Evolutionary conservation across 2,113 vertebrate species (phyloP), one percentile per base, ranked within the genome.

Genomic region (Zootoca vivipara): DNA sequence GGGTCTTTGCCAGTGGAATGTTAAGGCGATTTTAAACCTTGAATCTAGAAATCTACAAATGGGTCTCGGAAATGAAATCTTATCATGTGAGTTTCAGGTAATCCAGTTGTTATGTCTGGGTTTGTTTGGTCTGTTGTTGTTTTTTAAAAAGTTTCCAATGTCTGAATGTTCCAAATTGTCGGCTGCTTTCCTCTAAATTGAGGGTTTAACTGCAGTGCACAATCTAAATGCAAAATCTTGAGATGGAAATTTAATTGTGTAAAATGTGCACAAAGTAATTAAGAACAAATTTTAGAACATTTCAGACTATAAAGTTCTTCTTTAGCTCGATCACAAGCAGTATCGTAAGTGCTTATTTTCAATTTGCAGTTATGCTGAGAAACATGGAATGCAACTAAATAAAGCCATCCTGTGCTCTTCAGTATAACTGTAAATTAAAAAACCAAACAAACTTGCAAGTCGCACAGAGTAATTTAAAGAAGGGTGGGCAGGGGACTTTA

Each of bases 161-260:
- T 93, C 93, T 94, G 93, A 93, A 82, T 83, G 87, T 91, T 92
- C 72, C 2, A 0, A 81, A 94, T 89, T 26, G 90, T 82, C 24
- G 88, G 77, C 94, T 88, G 87, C 78, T 65, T 92, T 83, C 87
- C 90, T 94, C 10, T 92, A 81, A 95, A 95, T 91, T 5, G 88
- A 90, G 94, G 89, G 64, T 93, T 96, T 95, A 95, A 95, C 91
- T 83, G 95, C 95, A 67, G 89, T 30, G 90, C 87, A 91, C 94
- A 88, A 94, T 95, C 95, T 95, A 95, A 95, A 95, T 95, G 94
- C 95, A 96, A 94, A 96, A 95, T 94, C 93, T 92, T 90, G 84
- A 83, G 93, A 96, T 96, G 96, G 96, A 96, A 94, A 95, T 97
- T 96, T 96, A 96, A 97, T 96, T 97, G 95, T 96, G 92, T 78